Base-by-base conservation (phyloP, 2,113 vertebrate genomes). In the Anolis sagrei region DNA sequence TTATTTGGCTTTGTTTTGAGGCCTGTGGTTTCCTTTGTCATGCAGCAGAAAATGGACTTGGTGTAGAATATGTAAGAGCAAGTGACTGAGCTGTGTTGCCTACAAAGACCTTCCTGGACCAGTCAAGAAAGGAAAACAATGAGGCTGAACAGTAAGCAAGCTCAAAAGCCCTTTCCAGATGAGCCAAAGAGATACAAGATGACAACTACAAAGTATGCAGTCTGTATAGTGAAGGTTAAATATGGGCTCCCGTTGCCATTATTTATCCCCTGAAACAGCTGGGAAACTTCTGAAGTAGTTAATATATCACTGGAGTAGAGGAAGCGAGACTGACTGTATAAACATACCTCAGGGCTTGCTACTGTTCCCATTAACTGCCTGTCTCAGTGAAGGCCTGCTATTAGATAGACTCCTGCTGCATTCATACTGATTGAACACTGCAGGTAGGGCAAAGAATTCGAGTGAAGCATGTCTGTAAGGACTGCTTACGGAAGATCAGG, bases 271-370 rank as follows among this genome's bases (percentile, higher is more conserved):
- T 73, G 93, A 82, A 96, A 94, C 93, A 95, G 94, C 96, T 93
- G 94, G 94, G 95, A 92, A 94, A 91, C 95, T 95, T 96, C 92
- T 9, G 1, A 87, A 95, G 93, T 29, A 95, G 95, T 96, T 97
- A 94, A 96, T 97, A 93, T 91, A 96, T 96, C 96, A 96, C 88
- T 81, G 92, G 89, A 89, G 83, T 1, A 0, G 91, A 93, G 94
- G 91, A 93, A 95, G 90, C 1, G 0, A 94, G 92, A 90, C 81
- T 39, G 80, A 90, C 94, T 95, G 36, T 83, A 94, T 82, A 95
- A 96, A 96, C 96, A 96, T 92, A 96, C 94, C 95, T 95, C 89
- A 0, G 95, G 96, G 93, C 64, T 86, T 85, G 95, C 96, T 94
- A 92, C 96, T 91, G 95, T 88, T 96, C 92, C 94, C 89, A 82